phyloP scores from a whole-genome alignment of 1,140 invertebrate species.

The Tetramorium alpestre region DNA sequence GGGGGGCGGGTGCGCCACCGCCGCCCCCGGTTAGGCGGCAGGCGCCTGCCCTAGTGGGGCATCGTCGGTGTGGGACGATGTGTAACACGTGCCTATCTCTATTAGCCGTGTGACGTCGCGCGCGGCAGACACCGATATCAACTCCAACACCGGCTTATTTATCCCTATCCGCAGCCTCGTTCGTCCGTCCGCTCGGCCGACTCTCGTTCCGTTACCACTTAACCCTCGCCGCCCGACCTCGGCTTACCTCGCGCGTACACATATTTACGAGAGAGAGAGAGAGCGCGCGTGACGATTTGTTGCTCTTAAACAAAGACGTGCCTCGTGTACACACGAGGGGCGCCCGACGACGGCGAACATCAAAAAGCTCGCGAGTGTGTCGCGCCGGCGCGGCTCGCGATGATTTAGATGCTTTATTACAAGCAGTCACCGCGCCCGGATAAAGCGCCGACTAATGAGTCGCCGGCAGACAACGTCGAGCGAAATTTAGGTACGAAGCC shows the following conservation, averaged over 20 bases:
- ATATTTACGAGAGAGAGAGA: slow-evolving; percentile 19
- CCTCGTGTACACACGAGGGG: slow-evolving; percentile 54
- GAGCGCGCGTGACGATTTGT: slow-evolving; percentile 78
- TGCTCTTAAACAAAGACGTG: slow-evolving; percentile 77
- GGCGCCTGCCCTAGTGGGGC: slow-evolving; percentile 62
- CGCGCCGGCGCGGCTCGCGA: slow-evolving; percentile 50
- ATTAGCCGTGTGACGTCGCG: slow-evolving; percentile 82
- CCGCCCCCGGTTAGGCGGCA: slow-evolving; percentile 50
- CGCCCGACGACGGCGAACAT: slow-evolving; percentile 72
- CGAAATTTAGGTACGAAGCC: slow-evolving; percentile 50
- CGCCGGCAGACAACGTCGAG: slow-evolving; percentile 39
- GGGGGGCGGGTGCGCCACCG: slow-evolving; percentile 66
- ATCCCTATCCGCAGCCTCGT: slow-evolving; percentile 59
- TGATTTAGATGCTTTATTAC: slow-evolving; percentile 68
- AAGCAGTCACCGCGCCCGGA: neutral
- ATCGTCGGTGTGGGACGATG: slow-evolving; percentile 61
- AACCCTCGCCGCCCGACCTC: slow-evolving; percentile 21
- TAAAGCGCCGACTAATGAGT: slow-evolving; percentile 66
- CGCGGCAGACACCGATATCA: slow-evolving; percentile 78
- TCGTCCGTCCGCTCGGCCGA: neutral
- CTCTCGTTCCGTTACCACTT: slow-evolving; percentile 5
- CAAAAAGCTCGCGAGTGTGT: slow-evolving; percentile 71
- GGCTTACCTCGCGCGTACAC: neutral
- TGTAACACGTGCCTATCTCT: slow-evolving; percentile 84
- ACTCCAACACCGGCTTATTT: slow-evolving; percentile 80